Evolutionary conservation across 2,888 invertebrate genomes (phyloP), one percentile per base, ranked within the genome.

Genomic region (Thyatira batis): DNA sequence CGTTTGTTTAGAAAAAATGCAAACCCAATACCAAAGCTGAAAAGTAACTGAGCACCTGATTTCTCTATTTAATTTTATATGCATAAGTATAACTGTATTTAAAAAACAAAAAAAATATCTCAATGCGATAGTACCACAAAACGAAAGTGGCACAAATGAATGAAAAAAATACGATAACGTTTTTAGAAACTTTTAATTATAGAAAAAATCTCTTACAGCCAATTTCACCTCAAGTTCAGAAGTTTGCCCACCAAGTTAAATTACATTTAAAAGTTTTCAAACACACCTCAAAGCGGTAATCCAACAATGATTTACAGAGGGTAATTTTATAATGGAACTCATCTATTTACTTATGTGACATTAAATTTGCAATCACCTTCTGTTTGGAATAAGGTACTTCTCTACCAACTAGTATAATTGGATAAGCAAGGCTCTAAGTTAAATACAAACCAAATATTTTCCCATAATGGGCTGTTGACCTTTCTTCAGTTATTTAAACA

Each of bases 131-230:
- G 61, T 58, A 62, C 55, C 60, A 56, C 57, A 61, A 50, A 53
- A 65, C 61, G 57, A 52, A 30, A 20, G 9, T 33, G 52, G 27
- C 50, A 59, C 58, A 67, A 63, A 60, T 50, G 65, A 65, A 52
- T 46, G 63, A 63, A 68, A 67, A n/a, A 33, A 59, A 60, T 51
- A 57, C 59, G 63, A 63, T 60, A 50, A 54, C 65, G 67, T 73
- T 69, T n/a, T 69, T 45, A 70, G 65, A 61, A 78, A 73, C 68
- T 78, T 77, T 73, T 77, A 79, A 78, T 76, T 79, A 77, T 72
- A 76, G 70, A 68, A 69, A 48, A 48, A 73, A 75, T 68, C 65
- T 71, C 70, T 71, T 61, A 62, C 60, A 73, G 66, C 64, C 72
- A 69, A 73, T 75, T 69, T 57, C 75, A 71, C 71, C 70, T 65